phyloP scores from a whole-genome alignment of 2,113 vertebrate genomes.

The Dasyurus viverrinus region DNA sequence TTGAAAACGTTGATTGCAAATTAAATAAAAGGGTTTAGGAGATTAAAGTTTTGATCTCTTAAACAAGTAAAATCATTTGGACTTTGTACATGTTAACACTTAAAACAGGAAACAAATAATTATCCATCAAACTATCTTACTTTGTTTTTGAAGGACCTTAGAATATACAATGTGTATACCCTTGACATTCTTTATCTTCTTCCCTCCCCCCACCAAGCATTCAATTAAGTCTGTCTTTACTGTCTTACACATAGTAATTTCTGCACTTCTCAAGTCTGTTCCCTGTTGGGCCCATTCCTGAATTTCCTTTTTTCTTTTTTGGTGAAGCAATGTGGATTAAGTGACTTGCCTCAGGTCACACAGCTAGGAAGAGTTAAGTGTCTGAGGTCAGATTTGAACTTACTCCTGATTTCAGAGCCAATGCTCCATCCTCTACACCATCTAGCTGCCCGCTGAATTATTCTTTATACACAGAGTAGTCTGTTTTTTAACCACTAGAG shows the following conservation, averaged over 20 bases:
- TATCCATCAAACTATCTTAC: background rate
- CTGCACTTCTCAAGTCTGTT: background rate
- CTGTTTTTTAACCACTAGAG: conserved; percentile 31
- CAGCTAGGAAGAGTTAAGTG: no score
- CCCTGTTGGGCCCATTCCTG: background rate
- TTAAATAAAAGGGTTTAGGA: background rate
- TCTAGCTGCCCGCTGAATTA: background rate
- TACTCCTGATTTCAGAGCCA: no score
- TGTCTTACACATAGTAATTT: background rate
- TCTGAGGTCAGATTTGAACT: no score
- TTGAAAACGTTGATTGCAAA: background rate
- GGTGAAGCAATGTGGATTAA: no score
- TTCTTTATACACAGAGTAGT: background rate
- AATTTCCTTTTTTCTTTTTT: no score
- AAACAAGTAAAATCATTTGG: background rate
- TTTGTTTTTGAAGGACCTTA: background rate
- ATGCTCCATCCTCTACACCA: no score
- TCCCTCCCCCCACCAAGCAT: background rate
- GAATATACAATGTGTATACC: background rate
- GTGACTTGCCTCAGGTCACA: no score
- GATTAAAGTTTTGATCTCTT: background rate
- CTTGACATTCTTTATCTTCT: background rate
- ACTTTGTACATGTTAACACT: background rate
- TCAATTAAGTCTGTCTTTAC: background rate
- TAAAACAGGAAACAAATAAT: background rate